Conservation (phyloP, 2,888 invertebrate genomes). For the Tholera decimalis region DNA sequence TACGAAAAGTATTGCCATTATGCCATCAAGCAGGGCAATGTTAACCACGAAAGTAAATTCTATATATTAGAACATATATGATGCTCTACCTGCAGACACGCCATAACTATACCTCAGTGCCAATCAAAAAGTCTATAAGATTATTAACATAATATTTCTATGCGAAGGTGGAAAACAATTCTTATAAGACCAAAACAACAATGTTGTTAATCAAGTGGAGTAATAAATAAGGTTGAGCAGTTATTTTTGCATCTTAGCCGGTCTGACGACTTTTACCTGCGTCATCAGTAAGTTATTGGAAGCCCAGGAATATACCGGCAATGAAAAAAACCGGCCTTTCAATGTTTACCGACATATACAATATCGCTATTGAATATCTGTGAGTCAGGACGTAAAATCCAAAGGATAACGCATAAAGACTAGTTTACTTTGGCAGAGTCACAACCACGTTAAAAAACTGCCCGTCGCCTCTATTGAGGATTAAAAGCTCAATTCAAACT, state of each 20-base stretch:
- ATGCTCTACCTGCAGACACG: too few species aligned
- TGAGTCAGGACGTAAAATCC: slow-evolving; percentile 64
- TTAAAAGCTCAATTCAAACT: neutral
- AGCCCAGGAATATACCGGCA: slow-evolving; percentile 62
- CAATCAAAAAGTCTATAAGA: too few species aligned
- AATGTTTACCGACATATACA: slow-evolving; percentile 13
- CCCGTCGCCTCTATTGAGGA: neutral
- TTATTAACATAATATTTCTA: too few species aligned
- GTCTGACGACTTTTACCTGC: slow-evolving; percentile 38
- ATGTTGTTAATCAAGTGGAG: neutral
- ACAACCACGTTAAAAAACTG: neutral
- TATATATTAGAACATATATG: too few species aligned
- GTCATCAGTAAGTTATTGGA: slow-evolving; percentile 44
- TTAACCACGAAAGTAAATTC: too few species aligned
- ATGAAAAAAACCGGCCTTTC: slow-evolving; percentile 58
- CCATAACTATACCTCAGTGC: too few species aligned
- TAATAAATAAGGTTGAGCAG: slow-evolving; percentile 6
- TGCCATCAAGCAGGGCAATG: too few species aligned
- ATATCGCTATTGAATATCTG: neutral
- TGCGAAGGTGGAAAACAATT: neutral
- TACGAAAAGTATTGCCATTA: too few species aligned
- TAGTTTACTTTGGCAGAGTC: slow-evolving; percentile 9
- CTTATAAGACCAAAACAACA: neutral
- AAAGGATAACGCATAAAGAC: slow-evolving; percentile 27
- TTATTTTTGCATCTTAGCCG: slow-evolving; percentile 5